These are phyloP conservation scores for Ornithoptera alexandrae DNA, from an alignment of 2,888 invertebrate species.

Conservation along the genomic window DNA sequence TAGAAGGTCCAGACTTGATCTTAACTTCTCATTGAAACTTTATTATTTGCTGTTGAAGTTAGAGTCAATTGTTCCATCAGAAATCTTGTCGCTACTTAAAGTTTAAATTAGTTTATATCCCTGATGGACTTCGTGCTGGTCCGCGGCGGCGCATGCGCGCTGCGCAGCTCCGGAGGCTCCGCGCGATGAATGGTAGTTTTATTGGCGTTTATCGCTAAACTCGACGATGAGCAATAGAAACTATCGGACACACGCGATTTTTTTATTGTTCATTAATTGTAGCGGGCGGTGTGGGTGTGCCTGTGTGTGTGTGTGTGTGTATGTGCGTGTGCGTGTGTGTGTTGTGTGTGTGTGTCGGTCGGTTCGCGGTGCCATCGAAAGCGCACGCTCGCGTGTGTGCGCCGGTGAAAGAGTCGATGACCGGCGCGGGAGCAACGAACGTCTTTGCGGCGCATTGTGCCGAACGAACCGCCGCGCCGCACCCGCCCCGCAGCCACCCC, in stretches of 20 bases:
- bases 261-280: conserved; percentile 40
- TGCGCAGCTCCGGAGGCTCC: too few relatives aligned
- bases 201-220: conserved; percentile 8
- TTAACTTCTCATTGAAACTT: too few relatives aligned
- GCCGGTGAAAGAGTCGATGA: conserved; percentile 76
- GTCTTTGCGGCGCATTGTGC: conserved; percentile 70
- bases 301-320: conserved; percentile 48
- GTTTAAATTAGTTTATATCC: too few relatives aligned
- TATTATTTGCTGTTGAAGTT: too few relatives aligned
- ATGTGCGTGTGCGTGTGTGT: conserved; percentile 48
- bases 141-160: too few relatives aligned
- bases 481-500: conserved; percentile 12
- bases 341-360: conserved; percentile 48
- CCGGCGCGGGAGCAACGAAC: conserved; percentile 78
- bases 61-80: too few relatives aligned
- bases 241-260: conserved; percentile 33
- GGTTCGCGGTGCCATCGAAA: conserved; percentile 62
- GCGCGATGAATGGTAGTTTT: too few relatives aligned
- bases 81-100: too few relatives aligned
- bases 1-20: too few relatives aligned
- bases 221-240: conserved; percentile 17
- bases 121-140: too few relatives aligned
- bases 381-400: conserved; percentile 73
- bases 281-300: conserved; percentile 42
- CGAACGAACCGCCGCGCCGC: conserved; percentile 35